phyloP scores from a whole-genome alignment of 2,888 invertebrate species.

The Leptogaster cylindrica region DNA sequence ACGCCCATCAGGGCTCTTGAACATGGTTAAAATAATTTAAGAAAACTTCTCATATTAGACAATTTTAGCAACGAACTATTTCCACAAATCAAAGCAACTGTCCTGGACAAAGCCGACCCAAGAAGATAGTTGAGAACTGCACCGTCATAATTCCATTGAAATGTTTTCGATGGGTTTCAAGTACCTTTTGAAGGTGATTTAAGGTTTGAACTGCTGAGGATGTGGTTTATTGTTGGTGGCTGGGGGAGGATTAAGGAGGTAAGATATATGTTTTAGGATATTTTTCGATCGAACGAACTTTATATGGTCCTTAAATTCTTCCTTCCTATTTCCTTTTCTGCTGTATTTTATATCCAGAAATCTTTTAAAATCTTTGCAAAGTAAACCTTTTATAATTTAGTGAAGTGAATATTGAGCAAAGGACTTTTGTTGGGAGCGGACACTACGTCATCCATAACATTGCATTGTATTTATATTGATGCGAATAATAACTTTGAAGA shows the following conservation, averaged over 20 bases:
- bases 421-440: too few relatives aligned
- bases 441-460: too few relatives aligned
- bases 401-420: too few relatives aligned
- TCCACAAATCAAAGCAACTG: conserved; percentile 40
- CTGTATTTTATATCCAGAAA: too few relatives aligned
- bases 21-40: conserved; percentile 35
- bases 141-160: conserved; percentile 30
- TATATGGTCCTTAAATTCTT: conserved; percentile 8
- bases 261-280: conserved; percentile 7
- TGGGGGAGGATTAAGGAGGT: conserved; percentile 3
- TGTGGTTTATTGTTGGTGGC: conserved; percentile 38
- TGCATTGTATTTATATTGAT: too few relatives aligned
- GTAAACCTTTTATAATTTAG: too few relatives aligned
- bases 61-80: conserved; percentile 31
- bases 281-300: background rate
- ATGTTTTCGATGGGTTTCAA: conserved; percentile 36
- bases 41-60: conserved; percentile 31
- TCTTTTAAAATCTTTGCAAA: too few relatives aligned
- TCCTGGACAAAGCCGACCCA: conserved; percentile 20
- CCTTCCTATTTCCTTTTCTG: conserved; percentile 19
- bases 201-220: conserved; percentile 29
- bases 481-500: too few relatives aligned
- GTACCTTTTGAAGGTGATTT: conserved; percentile 39
- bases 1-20: background rate
- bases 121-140: conserved; percentile 10